Evolutionary conservation across 2,888 invertebrate species (phyloP).

Genomic region (Platycnemis pennipes): DNA sequence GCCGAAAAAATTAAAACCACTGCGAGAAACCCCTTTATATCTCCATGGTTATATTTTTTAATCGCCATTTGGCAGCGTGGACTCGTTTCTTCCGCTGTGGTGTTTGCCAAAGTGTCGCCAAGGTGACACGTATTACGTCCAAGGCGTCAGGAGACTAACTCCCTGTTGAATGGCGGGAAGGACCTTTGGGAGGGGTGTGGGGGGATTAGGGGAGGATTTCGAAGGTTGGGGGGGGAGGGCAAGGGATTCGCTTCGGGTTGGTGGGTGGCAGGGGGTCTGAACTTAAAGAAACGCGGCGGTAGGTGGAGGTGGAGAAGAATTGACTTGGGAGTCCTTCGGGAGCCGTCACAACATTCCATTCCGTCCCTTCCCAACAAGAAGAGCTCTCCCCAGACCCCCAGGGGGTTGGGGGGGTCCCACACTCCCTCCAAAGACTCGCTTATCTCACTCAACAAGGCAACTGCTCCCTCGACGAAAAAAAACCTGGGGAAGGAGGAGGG

Average conservation of each 20-base stretch:
- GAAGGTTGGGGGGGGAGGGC: neutral
- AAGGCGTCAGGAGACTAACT: neutral
- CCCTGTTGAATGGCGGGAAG: neutral
- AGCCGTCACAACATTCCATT: conserved; percentile 41
- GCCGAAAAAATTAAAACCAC: too few relatives aligned
- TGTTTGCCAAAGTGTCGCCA: neutral
- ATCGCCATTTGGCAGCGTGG: too few relatives aligned
- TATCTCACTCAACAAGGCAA: conserved; percentile 8
- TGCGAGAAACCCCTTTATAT: too few relatives aligned
- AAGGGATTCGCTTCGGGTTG: neutral
- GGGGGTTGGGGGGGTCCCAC: neutral
- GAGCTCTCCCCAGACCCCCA: too few relatives aligned
- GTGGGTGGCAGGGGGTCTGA: neutral
- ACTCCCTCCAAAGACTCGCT: neutral
- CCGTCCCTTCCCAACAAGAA: neutral
- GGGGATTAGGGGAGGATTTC: neutral
- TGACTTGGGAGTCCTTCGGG: neutral
- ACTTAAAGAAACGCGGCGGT: neutral
- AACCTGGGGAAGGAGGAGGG: neutral
- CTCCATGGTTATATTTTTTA: too few relatives aligned
- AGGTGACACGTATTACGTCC: neutral
- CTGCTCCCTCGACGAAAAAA: neutral
- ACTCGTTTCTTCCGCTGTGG: neutral
- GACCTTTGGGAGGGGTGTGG: too few relatives aligned
- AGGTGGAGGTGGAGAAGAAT: neutral